Evolutionary conservation across 2,113 vertebrate species (phyloP).

Genomic region (Alectura lathami): DNA sequence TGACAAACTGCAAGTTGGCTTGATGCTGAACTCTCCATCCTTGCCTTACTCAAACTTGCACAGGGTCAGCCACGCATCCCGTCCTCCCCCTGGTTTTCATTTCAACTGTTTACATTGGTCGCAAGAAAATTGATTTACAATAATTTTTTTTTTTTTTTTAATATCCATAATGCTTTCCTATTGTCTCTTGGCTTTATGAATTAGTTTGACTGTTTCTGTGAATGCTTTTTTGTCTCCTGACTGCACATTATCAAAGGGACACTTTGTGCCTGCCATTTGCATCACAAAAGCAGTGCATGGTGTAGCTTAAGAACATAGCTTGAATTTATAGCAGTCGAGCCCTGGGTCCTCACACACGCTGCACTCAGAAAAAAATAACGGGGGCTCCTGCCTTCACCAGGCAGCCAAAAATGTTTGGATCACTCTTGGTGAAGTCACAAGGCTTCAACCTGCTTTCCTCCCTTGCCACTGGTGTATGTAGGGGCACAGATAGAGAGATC

Average conservation of each 20-base stretch:
- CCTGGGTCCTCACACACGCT: slow-evolving; percentile 64
- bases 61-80: neutral
- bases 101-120: slow-evolving; percentile 65
- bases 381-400: neutral
- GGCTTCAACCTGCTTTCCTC: slow-evolving; percentile 52
- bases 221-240: slow-evolving; percentile 84
- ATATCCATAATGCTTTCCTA: slow-evolving; percentile 74
- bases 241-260: slow-evolving; percentile 90
- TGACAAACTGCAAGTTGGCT: neutral
- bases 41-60: slow-evolving; percentile 31
- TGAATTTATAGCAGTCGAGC: slow-evolving; percentile 76
- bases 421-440: slow-evolving; percentile 43
- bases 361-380: slow-evolving; percentile 61
- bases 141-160: slow-evolving; percentile 49
- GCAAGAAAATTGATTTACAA: slow-evolving; percentile 72
- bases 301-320: slow-evolving; percentile 75
- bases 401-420: slow-evolving; percentile 64
- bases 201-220: slow-evolving; percentile 83
- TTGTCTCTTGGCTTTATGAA: slow-evolving; percentile 82
- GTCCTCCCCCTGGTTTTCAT: neutral
- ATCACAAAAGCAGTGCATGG: slow-evolving; percentile 83
- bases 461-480: neutral
- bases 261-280: slow-evolving; percentile 88
- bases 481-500: neutral
- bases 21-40: neutral